Evolutionary conservation across 2,888 invertebrate species (phyloP), one percentile per base, ranked within the genome.

Genomic region (Papilio protenor): DNA sequence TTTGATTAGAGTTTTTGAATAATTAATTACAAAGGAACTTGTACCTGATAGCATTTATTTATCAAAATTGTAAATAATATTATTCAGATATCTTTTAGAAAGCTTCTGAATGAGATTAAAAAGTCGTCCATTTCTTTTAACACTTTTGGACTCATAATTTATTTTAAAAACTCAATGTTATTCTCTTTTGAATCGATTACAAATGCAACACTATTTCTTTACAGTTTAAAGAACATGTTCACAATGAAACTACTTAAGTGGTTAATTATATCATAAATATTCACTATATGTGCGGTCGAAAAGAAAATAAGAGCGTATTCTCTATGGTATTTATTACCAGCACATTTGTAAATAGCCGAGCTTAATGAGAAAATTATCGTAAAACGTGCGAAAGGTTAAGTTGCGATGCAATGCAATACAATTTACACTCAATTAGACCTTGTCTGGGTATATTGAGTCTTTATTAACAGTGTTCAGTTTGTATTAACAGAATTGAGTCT

Each of bases 351-450:
- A 73, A 79, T 73, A 66, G 47, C 14, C 57, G 52, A 27, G 59
- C 57, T 57, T 59, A 79, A 76, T 73, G 76, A 73, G 71, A 79
- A 76, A 79, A 79, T 79, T 79, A 79, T 77, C 61, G 74, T 47
- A 40, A 77, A 71, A 74, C 69, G 27, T 77, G 69, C 69, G 40
- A 77, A 77, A 61, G 52, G 59, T 61, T 21, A 47, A 66, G 55
- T 57, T 45, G 18, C 66, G 47, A 21, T 47, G 57, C 77, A 75
- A 77, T 80, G 75, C 75, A 80, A 78, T 78, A 79, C 80, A 80
- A 80, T 83, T 82, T 82, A 82, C 79, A 80, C 78, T 81, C 82
- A 83, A 82, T 82, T 82, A 83, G 80, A 81, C 77, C 59, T 77
- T 81, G 82, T 77, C 49, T 59, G 14, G 40, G 55, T 70, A 59